Percentiles rank a stretch among this genome's conserved stretches.
phyloP scores from a whole-genome alignment of 2,797 vertebrate genomes.

The Zenarchopterus dispar region DNA sequence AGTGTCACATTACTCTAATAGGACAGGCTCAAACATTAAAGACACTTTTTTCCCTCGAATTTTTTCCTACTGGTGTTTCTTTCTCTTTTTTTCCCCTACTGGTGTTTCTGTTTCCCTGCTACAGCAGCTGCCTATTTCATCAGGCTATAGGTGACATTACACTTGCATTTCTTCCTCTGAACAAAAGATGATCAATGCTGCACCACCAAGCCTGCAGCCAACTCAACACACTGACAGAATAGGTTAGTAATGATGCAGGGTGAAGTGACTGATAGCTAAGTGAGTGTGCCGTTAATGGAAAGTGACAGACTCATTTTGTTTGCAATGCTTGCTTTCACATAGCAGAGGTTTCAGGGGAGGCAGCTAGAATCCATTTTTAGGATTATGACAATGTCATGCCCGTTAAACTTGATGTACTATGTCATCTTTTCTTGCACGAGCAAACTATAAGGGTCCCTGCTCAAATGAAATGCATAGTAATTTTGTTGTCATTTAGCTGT shows the following conservation, averaged over 20 bases:
- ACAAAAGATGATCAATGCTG: slow-evolving; percentile 59
- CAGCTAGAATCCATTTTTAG: slow-evolving; percentile 64
- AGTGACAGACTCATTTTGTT: slow-evolving; percentile 70
- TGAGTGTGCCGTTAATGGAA: slow-evolving; percentile 54
- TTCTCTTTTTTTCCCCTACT: background rate
- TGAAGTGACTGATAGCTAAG: slow-evolving; percentile 72
- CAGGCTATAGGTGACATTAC: slow-evolving; percentile 45
- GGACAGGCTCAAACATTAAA: slow-evolving; percentile 12
- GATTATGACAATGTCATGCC: slow-evolving; percentile 63
- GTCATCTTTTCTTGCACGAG: slow-evolving; percentile 9
- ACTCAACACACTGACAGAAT: slow-evolving; percentile 69
- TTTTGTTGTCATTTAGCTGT: slow-evolving; percentile 47
- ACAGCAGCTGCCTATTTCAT: slow-evolving; percentile 26
- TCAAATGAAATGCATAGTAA: slow-evolving; percentile 23
- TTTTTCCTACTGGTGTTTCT: background rate
- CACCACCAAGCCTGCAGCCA: slow-evolving; percentile 63
- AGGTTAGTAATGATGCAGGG: slow-evolving; percentile 66
- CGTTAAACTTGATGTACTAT: slow-evolving; percentile 40
- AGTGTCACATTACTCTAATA: slow-evolving; percentile 16
- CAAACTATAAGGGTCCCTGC: slow-evolving; percentile 12
- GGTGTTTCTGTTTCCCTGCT: slow-evolving; percentile 3
- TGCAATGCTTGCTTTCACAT: slow-evolving; percentile 53
- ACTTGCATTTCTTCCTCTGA: slow-evolving; percentile 24
- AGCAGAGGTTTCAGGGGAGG: slow-evolving; percentile 51
- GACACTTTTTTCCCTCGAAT: background rate